These are phyloP conservation scores for Hyposoter didymator DNA, from an alignment of 2,888 invertebrate species.

Conservation along the genomic window DNA sequence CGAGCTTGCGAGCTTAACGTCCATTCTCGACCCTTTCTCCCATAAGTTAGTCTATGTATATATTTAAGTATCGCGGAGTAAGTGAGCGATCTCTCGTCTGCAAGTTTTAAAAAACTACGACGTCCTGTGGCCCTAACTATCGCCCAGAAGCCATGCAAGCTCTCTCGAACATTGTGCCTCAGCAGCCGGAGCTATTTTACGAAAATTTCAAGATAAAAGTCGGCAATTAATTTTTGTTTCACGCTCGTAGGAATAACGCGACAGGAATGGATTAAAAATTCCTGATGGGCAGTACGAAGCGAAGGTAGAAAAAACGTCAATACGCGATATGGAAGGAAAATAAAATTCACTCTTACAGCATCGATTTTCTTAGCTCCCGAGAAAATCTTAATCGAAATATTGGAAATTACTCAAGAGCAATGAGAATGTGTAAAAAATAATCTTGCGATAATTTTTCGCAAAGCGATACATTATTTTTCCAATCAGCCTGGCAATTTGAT, in stretches of 20 bases:
- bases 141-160: background rate
- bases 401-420: no score
- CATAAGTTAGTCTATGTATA: background rate
- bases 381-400: no score
- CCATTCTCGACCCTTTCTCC: slow-evolving; percentile 32
- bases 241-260: background rate
- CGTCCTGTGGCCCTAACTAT: background rate
- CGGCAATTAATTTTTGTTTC: background rate
- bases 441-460: background rate
- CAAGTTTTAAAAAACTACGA: slow-evolving; percentile 11
- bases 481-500: background rate
- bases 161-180: background rate
- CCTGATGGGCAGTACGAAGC: background rate
- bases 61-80: slow-evolving; percentile 26
- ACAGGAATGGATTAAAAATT: background rate
- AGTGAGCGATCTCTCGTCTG: slow-evolving; percentile 63
- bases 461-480: background rate
- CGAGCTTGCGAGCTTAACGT: slow-evolving; percentile 75
- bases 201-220: background rate
- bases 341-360: no score
- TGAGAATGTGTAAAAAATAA: background rate
- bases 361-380: no score
- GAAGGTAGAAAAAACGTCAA: no score
- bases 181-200: background rate
- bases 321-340: no score